A percentile compares a stretch with the other conserved stretches of the same genome.
phyloP scores from a whole-genome alignment of 2,888 invertebrate genomes.

The Acanthosepion lycidas region DNA sequence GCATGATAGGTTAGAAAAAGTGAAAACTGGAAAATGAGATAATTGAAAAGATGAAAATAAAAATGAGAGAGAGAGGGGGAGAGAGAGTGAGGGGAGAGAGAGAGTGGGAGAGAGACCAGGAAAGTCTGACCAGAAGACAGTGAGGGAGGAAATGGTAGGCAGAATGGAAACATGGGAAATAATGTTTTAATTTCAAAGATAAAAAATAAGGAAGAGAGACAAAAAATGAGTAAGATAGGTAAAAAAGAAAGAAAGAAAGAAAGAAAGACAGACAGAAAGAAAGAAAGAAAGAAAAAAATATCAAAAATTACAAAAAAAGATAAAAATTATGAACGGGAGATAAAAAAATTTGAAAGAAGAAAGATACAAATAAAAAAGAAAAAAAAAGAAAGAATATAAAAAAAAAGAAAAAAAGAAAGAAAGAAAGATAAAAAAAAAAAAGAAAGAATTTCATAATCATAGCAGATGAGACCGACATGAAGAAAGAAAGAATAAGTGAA shows the following conservation, averaged over 20 bases:
- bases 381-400: not conserved
- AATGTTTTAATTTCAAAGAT: not conserved
- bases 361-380: not conserved
- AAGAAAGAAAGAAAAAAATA: accelerated
- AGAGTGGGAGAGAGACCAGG: not conserved
- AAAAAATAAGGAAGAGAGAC: not conserved
- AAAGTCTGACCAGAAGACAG: not conserved
- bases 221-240: not conserved
- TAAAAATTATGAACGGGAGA: not conserved
- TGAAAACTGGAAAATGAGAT: too few relatives aligned
- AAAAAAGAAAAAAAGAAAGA: not conserved
- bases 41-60: too few relatives aligned
- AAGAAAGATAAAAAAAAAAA: not conserved
- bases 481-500: not conserved
- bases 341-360: accelerated
- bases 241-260: not conserved
- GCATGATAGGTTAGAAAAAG: too few relatives aligned
- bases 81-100: too few relatives aligned
- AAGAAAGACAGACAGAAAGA: not conserved
- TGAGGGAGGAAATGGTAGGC: not conserved
- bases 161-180: not conserved
- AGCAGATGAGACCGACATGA: too few relatives aligned
- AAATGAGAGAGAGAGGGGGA: not conserved
- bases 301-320: not conserved
- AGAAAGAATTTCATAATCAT: not conserved